A percentile compares a stretch with the other conserved stretches of the same genome.
Evolutionary conservation across 2,113 vertebrate genomes (phyloP).

Genomic region (Eleginops maclovinus): DNA sequence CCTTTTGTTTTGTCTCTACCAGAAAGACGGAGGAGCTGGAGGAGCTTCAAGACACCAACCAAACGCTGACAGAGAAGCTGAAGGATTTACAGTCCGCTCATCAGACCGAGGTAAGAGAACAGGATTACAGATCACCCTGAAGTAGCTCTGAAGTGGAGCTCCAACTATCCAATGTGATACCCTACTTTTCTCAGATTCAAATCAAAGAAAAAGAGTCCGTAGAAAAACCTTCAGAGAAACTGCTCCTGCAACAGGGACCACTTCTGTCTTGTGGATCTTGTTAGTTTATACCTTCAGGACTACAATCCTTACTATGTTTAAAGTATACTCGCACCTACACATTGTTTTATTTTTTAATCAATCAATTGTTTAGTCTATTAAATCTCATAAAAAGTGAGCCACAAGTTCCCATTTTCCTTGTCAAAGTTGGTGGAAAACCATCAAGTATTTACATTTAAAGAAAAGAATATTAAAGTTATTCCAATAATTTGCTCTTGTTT

Average conservation of each 20-base stretch:
- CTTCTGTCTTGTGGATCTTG: not conserved
- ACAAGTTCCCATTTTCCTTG: not conserved
- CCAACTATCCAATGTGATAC: too few species aligned
- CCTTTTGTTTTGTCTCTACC: constrained; percentile 35
- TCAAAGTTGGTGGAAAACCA: not conserved
- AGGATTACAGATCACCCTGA: too few species aligned
- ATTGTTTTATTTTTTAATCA: not conserved
- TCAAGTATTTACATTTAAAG: not conserved
- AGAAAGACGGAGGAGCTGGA: constrained; percentile 75
- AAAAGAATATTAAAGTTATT: not conserved
- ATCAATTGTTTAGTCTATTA: not conserved
- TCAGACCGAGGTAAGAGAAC: constrained; percentile 58
- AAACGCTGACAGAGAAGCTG: constrained; percentile 59
- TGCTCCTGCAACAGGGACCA: not conserved
- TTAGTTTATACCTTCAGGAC: too few species aligned
- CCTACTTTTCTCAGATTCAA: not conserved
- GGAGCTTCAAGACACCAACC: constrained; percentile 57
- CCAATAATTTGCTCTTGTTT: not conserved
- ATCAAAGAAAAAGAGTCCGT: not conserved
- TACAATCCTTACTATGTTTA: too few species aligned
- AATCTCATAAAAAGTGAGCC: not conserved
- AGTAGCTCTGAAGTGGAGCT: too few species aligned
- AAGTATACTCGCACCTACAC: not conserved
- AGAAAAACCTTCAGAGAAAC: not conserved
- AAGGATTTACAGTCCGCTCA: constrained; percentile 37